Evolutionary conservation across 2,797 vertebrate species (phyloP).

Genomic region (Linurgus olivaceus): DNA sequence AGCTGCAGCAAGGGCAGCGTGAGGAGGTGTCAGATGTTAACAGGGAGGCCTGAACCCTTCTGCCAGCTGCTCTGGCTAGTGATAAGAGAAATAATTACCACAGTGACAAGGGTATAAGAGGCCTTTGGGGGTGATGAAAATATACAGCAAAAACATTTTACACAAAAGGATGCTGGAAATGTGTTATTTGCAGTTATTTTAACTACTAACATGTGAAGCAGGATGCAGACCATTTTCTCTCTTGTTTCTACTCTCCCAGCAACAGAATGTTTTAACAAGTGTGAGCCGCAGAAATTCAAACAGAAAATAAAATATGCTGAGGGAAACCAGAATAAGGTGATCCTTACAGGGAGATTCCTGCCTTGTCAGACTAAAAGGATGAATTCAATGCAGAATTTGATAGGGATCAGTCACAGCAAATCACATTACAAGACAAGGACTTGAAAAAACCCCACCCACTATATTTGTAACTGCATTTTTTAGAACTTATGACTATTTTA

Average conservation of each 20-base stretch:
- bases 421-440: background rate
- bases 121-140: background rate
- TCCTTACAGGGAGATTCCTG: background rate
- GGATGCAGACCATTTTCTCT: background rate
- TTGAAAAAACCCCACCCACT: background rate
- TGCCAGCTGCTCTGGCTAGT: background rate
- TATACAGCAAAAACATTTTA: background rate
- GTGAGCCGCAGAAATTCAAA: background rate
- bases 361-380: background rate
- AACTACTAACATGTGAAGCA: background rate
- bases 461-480: background rate
- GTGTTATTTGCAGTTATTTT: background rate
- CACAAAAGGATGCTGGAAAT: background rate
- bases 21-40: background rate
- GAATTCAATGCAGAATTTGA: background rate
- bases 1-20: background rate
- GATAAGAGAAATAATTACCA: background rate
- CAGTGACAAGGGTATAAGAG: background rate
- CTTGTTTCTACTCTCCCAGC: background rate
- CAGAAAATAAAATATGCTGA: background rate
- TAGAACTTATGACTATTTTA: background rate
- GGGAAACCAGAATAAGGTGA: background rate
- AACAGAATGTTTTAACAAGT: background rate
- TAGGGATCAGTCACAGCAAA: background rate
- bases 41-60: background rate